phyloP scores from a whole-genome alignment of 2,113 vertebrate genomes.

The Erpornis zantholeuca region DNA sequence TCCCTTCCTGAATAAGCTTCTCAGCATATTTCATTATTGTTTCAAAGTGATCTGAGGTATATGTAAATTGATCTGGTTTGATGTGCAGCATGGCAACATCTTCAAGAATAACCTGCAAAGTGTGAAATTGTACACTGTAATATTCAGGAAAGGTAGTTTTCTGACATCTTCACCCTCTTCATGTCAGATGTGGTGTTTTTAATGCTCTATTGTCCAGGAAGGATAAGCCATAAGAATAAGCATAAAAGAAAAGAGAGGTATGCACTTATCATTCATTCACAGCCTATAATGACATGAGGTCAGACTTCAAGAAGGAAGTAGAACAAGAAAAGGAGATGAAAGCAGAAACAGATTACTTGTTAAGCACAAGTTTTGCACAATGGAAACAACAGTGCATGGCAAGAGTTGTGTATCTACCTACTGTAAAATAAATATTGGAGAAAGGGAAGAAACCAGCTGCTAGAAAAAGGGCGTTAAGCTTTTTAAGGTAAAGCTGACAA shows the following conservation, averaged over 20 bases:
- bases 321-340: neutral
- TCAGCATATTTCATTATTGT: slow-evolving; percentile 86
- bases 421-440: neutral
- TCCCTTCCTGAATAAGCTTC: slow-evolving; percentile 88
- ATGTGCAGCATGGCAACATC: slow-evolving; percentile 96
- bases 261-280: neutral
- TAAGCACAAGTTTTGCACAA: neutral
- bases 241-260: neutral
- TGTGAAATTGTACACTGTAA: neutral
- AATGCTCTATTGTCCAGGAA: neutral
- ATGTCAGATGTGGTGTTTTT: neutral
- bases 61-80: slow-evolving; percentile 95
- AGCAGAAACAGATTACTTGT: neutral
- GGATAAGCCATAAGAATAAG: neutral
- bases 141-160: neutral
- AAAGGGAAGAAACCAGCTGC: neutral
- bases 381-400: neutral
- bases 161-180: neutral
- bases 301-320: neutral
- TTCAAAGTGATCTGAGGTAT: slow-evolving; percentile 95
- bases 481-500: neutral
- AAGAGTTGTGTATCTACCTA: neutral
- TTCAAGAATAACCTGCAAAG: slow-evolving; percentile 91
- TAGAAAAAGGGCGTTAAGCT: neutral
- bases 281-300: neutral